Evolutionary conservation across 2,797 vertebrate species (phyloP), one percentile per base, ranked within the genome.

Genomic region (Semaprochilodus insignis): DNA sequence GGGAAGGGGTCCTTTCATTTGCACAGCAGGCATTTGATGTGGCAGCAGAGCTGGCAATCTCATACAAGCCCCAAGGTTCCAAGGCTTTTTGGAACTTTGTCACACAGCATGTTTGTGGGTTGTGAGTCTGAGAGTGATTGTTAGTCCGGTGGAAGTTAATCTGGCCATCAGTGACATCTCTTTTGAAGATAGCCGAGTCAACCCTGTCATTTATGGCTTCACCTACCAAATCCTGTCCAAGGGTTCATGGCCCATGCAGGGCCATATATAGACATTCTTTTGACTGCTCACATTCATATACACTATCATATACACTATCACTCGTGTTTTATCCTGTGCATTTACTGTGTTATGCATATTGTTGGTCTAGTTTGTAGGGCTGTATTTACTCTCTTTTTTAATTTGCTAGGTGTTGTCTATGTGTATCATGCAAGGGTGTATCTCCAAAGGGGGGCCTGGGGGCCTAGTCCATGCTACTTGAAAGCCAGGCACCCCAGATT

Each of bases 1-100:
- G 67, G 77, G 77, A 80, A 70, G 52, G 66, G 67, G 70, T 40
- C 63, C 55, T 84, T 74, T 84, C 78, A 80, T 78, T 84, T 57
- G 40, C 55, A 70, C 52, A 80, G 77, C 57, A 40, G 74, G 77
- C 34, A 69, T 23, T 23, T 15, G 6, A 48, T 10, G n/a, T 16
- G 52, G 62, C 63, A 71, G 69, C 7, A 75, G 66, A 70, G 71
- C 57, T 78, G 81, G 75, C 69, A 59, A 73, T 72, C 66, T 54
- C 31, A 77, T 77, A 65, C 48, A 71, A 62, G 71, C 4, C 31
- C 51, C 63, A 31, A 31, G 31, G 31, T 31, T 31, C 31, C 31
- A 31, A 31, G n/a, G 0, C 55, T 55, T 73, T 73, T 31, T 52
- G 72, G 51, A 40, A 25, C 16, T 14, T n/a, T 72, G 72, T 82